phyloP scores from a whole-genome alignment of 2,113 vertebrate genomes.

The Entomyzon cyanotis region DNA sequence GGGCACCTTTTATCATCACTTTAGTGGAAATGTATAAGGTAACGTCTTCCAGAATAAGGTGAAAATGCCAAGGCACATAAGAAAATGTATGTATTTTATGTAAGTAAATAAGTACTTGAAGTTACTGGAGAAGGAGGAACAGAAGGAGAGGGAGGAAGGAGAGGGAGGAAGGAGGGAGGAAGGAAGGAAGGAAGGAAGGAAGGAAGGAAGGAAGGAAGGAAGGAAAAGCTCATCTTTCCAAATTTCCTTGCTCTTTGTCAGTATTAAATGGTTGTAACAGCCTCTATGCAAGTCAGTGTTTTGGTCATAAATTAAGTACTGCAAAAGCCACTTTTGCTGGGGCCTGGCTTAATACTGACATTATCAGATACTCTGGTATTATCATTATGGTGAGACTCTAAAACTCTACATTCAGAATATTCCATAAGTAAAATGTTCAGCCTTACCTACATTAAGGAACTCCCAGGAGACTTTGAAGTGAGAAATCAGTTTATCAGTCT shows the following conservation, averaged over 20 bases:
- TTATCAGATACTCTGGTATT: background rate
- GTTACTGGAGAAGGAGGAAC: background rate
- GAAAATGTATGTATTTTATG: background rate
- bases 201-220: background rate
- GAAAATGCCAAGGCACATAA: background rate
- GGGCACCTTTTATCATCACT: background rate
- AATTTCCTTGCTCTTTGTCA: background rate
- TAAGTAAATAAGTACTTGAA: background rate
- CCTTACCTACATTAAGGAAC: constrained; percentile 32
- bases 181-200: background rate
- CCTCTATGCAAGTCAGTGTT: background rate
- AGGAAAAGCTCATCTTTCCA: background rate
- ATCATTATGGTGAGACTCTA: background rate
- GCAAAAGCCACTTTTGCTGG: background rate
- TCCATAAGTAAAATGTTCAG: constrained; percentile 17
- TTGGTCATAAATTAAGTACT: background rate
- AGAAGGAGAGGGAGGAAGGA: background rate
- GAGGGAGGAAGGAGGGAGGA: background rate
- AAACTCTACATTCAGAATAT: background rate
- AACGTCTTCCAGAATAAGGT: background rate
- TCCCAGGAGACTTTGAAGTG: constrained; percentile 39
- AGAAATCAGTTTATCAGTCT: constrained; percentile 49
- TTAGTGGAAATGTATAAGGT: background rate
- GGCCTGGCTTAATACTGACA: background rate
- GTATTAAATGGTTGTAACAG: background rate